Evolutionary conservation across 2,888 invertebrate genomes (phyloP), one percentile per base, ranked within the genome.

Genomic region (Aradus depressus): DNA sequence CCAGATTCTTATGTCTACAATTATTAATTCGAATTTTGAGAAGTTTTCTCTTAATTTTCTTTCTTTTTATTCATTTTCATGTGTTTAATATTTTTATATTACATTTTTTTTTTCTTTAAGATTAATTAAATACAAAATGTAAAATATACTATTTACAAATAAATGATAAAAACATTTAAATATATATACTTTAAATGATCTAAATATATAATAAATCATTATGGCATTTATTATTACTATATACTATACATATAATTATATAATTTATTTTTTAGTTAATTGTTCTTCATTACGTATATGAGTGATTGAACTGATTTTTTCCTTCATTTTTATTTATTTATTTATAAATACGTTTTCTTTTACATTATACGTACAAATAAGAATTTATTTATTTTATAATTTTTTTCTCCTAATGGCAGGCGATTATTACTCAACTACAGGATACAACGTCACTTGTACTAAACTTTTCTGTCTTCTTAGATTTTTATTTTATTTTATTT

Each of bases 111-210:
- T n/a, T n/a, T n/a, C n/a, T n/a, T n/a, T n/a, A n/a, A n/a, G n/a
- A n/a, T n/a, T n/a, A n/a, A n/a, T n/a, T n/a, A n/a, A n/a, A 47
- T 54, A 52, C 44, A 56, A 56, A 53, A 53, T 56, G 44, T 66
- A 64, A 68, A 62, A 67, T 56, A 53, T 53, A 45, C 51, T 55
- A 56, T 56, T 51, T 56, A 56, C 56, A 56, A n/a, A n/a, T 23
- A 31, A 52, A 52, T 51, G 42, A 53, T 39, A 51, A 53, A 50
- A 54, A 53, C 53, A 56, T 52, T 52, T 51, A 56, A 51, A 44
- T 51, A 51, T 56, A 56, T 56, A 53, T 53, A 44, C 56, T 56
- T n/a, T n/a, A n/a, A 56, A 50, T 49, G 49, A 38, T 51, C 51
- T 51, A 51, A 48, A 55, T 49, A 50, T 34, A 55, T 55, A 54